Evolutionary conservation across 1,140 invertebrate species (phyloP).

Genomic region (Psix sp.): DNA sequence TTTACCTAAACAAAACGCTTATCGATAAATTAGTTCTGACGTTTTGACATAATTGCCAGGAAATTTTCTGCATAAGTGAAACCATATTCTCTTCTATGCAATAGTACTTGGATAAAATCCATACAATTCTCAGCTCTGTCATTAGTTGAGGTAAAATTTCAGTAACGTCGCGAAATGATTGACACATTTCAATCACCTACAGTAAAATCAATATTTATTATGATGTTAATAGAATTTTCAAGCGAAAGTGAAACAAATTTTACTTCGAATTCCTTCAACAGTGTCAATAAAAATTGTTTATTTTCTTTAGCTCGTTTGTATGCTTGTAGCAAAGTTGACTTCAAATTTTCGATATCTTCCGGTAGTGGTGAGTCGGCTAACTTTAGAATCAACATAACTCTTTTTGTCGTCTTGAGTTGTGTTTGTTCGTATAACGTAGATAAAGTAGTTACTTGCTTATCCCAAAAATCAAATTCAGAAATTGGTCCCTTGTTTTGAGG

Average conservation of each 20-base stretch:
- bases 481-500: conserved; percentile 85
- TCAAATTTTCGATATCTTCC: conserved; percentile 77
- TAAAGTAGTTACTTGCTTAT: conserved; percentile 84
- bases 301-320: conserved; percentile 90
- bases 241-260: conserved; percentile 32
- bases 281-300: conserved; percentile 87
- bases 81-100: conserved; percentile 86
- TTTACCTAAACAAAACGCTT: conserved; percentile 81
- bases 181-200: conserved; percentile 84
- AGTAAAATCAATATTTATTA: too few species aligned
- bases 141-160: conserved; percentile 87
- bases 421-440: conserved; percentile 88
- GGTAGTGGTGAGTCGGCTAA: conserved; percentile 74
- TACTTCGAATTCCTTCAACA: conserved; percentile 88
- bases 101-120: conserved; percentile 87
- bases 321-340: conserved; percentile 80
- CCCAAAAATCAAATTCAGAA: conserved; percentile 90
- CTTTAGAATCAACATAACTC: conserved; percentile 80
- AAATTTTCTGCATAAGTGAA: conserved; percentile 86
- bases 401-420: conserved; percentile 82
- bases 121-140: conserved; percentile 89
- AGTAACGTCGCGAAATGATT: conserved; percentile 83
- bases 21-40: conserved; percentile 84
- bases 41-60: conserved; percentile 86
- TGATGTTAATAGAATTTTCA: too few species aligned